A percentile compares a stretch with the other conserved stretches of the same genome.
phyloP scores from a whole-genome alignment of 1,140 invertebrate species.

The Tetragonula clypearis region DNA sequence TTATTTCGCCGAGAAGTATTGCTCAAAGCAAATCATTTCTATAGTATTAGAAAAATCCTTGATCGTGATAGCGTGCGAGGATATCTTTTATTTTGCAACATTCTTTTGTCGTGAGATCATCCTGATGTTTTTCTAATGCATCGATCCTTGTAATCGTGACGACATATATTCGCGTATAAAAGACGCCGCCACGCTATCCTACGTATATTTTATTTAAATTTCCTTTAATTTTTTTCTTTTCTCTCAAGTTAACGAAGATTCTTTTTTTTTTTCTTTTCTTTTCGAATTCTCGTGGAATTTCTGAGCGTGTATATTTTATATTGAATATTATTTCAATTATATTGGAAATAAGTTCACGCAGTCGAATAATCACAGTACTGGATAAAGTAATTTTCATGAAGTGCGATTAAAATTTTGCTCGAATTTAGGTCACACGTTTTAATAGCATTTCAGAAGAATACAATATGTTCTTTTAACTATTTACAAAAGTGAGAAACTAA shows the following conservation, averaged over 20 bases:
- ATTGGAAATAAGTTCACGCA: neutral
- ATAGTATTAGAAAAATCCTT: neutral
- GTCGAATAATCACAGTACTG: neutral
- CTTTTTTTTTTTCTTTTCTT: neutral
- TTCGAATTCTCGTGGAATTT: neutral
- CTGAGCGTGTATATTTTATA: neutral
- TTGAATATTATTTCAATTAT: neutral
- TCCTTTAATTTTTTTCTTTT: neutral
- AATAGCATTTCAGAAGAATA: neutral
- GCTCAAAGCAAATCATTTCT: slow-evolving; percentile 37
- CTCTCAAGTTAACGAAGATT: neutral
- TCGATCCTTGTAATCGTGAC: neutral
- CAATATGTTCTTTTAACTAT: neutral
- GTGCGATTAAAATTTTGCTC: neutral
- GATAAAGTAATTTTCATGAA: neutral
- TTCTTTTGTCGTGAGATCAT: slow-evolving; percentile 32
- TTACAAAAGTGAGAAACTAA: neutral
- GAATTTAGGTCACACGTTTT: neutral
- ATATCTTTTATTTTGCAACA: slow-evolving; percentile 6
- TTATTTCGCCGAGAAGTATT: slow-evolving; percentile 21
- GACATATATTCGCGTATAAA: neutral
- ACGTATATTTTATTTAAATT: slow-evolving; percentile 10
- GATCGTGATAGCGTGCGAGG: neutral
- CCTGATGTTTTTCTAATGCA: neutral
- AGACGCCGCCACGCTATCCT: slow-evolving; percentile 10